These are phyloP conservation scores for Lamellibrachia luymesi DNA, from an alignment of 1,140 invertebrate species.

Conservation along the genomic window DNA sequence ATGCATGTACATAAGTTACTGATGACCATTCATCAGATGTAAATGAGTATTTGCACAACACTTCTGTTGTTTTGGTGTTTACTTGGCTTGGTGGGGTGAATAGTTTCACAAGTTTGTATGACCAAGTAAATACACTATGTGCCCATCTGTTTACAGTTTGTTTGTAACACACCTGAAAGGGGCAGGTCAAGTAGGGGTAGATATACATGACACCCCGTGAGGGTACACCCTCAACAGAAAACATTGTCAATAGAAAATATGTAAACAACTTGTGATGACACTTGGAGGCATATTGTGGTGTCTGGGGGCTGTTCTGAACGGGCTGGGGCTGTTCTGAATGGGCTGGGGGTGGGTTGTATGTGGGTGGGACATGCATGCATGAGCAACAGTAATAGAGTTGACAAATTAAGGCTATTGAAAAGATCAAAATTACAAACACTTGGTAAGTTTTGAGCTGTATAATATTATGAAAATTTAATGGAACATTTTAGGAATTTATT, in stretches of 20 bases:
- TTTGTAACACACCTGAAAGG: not conserved
- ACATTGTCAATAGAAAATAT: not conserved
- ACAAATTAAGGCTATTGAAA: not conserved
- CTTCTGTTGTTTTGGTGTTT: not conserved
- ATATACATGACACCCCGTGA: not conserved
- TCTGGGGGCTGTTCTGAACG: not conserved
- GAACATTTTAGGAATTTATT: not conserved
- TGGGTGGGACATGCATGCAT: not conserved
- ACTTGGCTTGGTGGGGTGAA: not conserved
- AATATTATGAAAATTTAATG: not conserved
- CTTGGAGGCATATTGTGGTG: not conserved
- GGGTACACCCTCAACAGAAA: not conserved
- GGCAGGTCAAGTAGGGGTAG: not conserved
- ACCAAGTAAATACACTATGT: not conserved
- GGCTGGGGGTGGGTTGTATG: not conserved
- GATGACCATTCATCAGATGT: not conserved
- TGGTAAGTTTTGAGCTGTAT: not conserved
- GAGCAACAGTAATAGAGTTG: not conserved
- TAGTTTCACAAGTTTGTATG: not conserved
- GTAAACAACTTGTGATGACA: not conserved
- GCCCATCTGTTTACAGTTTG: not conserved
- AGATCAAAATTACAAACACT: not conserved
- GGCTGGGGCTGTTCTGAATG: not conserved
- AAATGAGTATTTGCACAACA: not conserved
- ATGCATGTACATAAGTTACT: not conserved